Conservation (phyloP, 2,888 invertebrate species). For the Melanostoma scalare region DNA sequence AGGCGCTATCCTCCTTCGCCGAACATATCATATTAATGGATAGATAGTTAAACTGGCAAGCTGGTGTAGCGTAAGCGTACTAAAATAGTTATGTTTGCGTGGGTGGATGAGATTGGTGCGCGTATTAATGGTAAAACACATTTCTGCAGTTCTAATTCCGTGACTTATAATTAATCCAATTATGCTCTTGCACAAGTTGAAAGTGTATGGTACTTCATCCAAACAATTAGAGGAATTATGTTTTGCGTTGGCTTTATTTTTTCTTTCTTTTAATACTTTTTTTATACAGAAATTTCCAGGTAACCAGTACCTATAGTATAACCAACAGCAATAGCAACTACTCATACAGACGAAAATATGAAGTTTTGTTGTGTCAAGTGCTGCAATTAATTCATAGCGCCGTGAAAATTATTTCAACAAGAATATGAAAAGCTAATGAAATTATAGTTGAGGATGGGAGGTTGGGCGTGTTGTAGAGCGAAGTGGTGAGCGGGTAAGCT, state of each 20-base stretch:
- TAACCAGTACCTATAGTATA: no score
- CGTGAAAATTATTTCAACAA: constrained; percentile 68
- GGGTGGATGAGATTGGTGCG: constrained; percentile 19
- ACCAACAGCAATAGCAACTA: no score
- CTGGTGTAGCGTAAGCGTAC: constrained; percentile 19
- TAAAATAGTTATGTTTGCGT: constrained; percentile 40
- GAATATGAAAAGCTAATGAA: constrained; percentile 70
- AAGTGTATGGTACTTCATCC: constrained; percentile 40
- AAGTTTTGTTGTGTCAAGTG: constrained; percentile 63
- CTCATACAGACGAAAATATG: constrained; percentile 24
- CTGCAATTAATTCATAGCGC: constrained; percentile 70
- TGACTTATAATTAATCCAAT: constrained; percentile 68
- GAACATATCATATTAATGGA: constrained; percentile 32
- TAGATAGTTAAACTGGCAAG: constrained; percentile 45
- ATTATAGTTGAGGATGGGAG: constrained; percentile 47
- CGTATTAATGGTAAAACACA: constrained; percentile 5
- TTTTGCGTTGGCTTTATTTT: neutral
- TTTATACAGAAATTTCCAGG: constrained; percentile 10
- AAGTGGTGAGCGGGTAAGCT: neutral
- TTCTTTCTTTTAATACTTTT: constrained; percentile 4
- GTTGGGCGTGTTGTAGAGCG: neutral
- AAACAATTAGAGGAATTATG: constrained; percentile 66
- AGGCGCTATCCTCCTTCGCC: constrained; percentile 22
- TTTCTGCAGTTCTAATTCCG: constrained; percentile 48
- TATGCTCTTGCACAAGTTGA: constrained; percentile 59